Percentiles rank a stretch among this genome's conserved stretches.
Evolutionary conservation across 2,797 vertebrate genomes (phyloP).

Genomic region (Hyperoplus lanceolatus): DNA sequence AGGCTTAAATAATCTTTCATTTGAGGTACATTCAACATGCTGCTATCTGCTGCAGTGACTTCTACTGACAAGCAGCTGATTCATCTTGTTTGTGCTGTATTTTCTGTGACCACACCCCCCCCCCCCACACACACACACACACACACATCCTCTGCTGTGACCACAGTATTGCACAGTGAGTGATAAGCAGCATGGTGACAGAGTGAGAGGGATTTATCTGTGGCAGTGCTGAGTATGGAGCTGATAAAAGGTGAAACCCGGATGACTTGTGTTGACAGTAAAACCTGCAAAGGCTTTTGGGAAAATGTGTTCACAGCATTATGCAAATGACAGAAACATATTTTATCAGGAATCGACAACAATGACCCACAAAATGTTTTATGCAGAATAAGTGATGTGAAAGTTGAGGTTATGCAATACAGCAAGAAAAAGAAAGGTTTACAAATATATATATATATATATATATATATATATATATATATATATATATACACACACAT

Average conservation of each 20-base stretch:
- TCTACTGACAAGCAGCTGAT: constrained; percentile 65
- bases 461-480: too few species aligned
- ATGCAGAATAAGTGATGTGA: constrained; percentile 6
- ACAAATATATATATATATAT: not conserved
- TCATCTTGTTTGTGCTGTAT: constrained; percentile 75
- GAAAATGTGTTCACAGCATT: constrained; percentile 54
- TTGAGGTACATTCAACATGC: constrained; percentile 69
- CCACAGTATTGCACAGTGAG: constrained; percentile 71
- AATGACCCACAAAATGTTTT: constrained; percentile 54
- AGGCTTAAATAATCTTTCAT: constrained; percentile 62
- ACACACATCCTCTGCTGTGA: too few species aligned
- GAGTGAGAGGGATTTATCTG: constrained; percentile 79
- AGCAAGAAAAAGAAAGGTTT: constrained; percentile 17
- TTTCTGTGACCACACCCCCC: constrained; percentile 69
- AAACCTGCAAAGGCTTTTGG: constrained; percentile 43
- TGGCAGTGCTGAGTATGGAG: constrained; percentile 74
- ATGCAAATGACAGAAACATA: constrained; percentile 53
- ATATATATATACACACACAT: too few species aligned
- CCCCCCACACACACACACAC: too few species aligned
- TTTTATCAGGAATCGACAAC: constrained; percentile 58
- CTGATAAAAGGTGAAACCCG: constrained; percentile 73
- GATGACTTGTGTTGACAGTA: constrained; percentile 79
- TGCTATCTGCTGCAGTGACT: constrained; percentile 65
- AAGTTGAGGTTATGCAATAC: constrained; percentile 11
- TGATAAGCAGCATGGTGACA: constrained; percentile 77